Percentiles rank a stretch among this genome's conserved stretches.
These are phyloP conservation scores for Psilanteris sp. DNA, from an alignment of 1,140 invertebrate genomes.

Conservation along the genomic window DNA sequence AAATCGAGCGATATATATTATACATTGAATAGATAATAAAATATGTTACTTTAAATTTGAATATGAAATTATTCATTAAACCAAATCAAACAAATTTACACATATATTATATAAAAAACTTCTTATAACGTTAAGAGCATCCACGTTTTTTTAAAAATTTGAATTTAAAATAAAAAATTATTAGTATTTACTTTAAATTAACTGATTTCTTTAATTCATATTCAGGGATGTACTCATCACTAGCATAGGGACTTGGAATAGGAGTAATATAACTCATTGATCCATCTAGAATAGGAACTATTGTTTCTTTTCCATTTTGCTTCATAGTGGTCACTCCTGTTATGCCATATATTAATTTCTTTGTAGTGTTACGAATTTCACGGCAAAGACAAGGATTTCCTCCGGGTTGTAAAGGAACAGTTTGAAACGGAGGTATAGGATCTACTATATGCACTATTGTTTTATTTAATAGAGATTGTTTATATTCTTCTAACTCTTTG, in stretches of 20 bases:
- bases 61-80: too few relatives aligned
- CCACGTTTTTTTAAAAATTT: not conserved
- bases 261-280: conserved; percentile 60
- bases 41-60: too few relatives aligned
- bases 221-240: conserved; percentile 72
- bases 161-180: too few relatives aligned
- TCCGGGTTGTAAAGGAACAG: not conserved
- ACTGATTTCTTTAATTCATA: conserved; percentile 69
- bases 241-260: conserved; percentile 62
- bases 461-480: not conserved
- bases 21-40: too few relatives aligned
- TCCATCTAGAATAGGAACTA: conserved; percentile 3
- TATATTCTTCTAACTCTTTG: conserved; percentile 8
- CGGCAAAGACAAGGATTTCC: conserved; percentile 52
- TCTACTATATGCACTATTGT: not conserved
- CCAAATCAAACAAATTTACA: too few relatives aligned
- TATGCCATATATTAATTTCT: conserved; percentile 63
- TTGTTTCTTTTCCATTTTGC: not conserved
- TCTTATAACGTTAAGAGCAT: too few relatives aligned
- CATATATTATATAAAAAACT: too few relatives aligned
- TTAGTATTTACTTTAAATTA: conserved; percentile 46
- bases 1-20: too few relatives aligned
- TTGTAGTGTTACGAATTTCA: conserved; percentile 68
- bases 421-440: not conserved
- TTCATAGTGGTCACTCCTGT: not conserved